phyloP scores from a whole-genome alignment of 2,888 invertebrate species.

The Melangyna quadrimaculata region DNA sequence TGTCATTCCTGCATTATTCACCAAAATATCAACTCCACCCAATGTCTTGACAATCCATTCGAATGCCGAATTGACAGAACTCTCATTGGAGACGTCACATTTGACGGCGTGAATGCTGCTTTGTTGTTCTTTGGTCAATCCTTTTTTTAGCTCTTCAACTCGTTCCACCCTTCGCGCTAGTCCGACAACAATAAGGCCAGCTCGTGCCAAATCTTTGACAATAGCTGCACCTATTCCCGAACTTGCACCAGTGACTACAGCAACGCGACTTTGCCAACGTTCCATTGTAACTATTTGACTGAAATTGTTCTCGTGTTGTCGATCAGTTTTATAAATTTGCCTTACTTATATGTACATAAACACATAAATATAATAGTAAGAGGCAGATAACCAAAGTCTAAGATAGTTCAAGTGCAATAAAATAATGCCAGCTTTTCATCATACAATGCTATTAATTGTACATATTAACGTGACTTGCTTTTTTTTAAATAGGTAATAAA shows the following conservation, averaged over 20 bases:
- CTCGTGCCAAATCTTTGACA: constrained; percentile 79
- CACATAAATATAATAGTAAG: background rate
- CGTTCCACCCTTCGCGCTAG: constrained; percentile 80
- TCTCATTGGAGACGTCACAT: constrained; percentile 82
- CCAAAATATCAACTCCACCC: constrained; percentile 83
- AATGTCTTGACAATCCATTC: constrained; percentile 80
- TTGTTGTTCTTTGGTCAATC: constrained; percentile 42
- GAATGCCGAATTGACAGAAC: constrained; percentile 82
- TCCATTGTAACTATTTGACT: constrained; percentile 77
- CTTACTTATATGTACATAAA: too few relatives aligned
- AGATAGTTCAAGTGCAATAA: background rate
- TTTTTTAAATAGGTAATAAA: too few relatives aligned
- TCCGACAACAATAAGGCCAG: constrained; percentile 83
- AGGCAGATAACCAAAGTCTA: background rate
- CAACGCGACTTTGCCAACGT: constrained; percentile 83
- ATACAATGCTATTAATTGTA: too few relatives aligned
- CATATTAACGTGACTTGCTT: too few relatives aligned
- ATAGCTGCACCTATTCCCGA: constrained; percentile 84
- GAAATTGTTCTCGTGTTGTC: background rate
- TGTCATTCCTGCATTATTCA: constrained; percentile 83
- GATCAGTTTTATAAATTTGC: background rate
- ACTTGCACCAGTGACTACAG: constrained; percentile 85
- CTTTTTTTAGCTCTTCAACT: constrained; percentile 72
- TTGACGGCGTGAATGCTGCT: constrained; percentile 71
- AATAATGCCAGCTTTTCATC: background rate